Evolutionary conservation across 1,140 invertebrate species (phyloP).

Genomic region (Drosophila bocki): DNA sequence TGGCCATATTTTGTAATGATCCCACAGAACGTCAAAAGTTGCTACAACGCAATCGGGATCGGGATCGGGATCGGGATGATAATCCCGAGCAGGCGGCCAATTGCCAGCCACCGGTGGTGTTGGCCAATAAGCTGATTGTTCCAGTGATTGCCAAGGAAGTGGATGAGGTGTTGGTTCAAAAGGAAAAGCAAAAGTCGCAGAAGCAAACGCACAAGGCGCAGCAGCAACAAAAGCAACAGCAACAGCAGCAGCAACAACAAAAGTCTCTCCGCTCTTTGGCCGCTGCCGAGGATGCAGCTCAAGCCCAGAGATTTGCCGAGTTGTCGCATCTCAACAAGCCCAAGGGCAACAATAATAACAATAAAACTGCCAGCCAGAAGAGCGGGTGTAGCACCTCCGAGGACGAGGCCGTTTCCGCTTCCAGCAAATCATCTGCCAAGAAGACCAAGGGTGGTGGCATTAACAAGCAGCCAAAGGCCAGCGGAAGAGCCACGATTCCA

Average conservation of each 20-base stretch:
- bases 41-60: conserved; percentile 37
- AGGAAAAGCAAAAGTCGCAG: conserved; percentile 85
- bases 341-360: conserved; percentile 21
- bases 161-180: conserved; percentile 85
- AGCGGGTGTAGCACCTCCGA: conserved; percentile 55
- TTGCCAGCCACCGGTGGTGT: conserved; percentile 65
- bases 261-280: conserved; percentile 85
- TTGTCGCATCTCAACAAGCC: conserved; percentile 69
- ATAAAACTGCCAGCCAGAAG: conserved; percentile 41
- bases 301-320: conserved; percentile 59
- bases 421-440: conserved; percentile 28
- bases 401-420: conserved; percentile 27
- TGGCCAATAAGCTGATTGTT: conserved; percentile 79
- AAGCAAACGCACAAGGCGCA: conserved; percentile 82
- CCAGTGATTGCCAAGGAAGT: conserved; percentile 83
- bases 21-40: conserved; percentile 50
- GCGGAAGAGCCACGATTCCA: conserved; percentile 4
- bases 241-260: conserved; percentile 1
- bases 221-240: conserved; percentile 57
- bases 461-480: conserved; percentile 40
- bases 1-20: conserved; percentile 85
- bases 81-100: conserved; percentile 12
- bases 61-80: conserved; percentile 7
- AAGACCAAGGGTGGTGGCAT: conserved; percentile 20
- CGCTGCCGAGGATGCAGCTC: conserved; percentile 58